A percentile compares a stretch with the other conserved stretches of the same genome.
Evolutionary conservation across 2,797 vertebrate species (phyloP).

Genomic region (Pseudocheirus occidentalis): DNA sequence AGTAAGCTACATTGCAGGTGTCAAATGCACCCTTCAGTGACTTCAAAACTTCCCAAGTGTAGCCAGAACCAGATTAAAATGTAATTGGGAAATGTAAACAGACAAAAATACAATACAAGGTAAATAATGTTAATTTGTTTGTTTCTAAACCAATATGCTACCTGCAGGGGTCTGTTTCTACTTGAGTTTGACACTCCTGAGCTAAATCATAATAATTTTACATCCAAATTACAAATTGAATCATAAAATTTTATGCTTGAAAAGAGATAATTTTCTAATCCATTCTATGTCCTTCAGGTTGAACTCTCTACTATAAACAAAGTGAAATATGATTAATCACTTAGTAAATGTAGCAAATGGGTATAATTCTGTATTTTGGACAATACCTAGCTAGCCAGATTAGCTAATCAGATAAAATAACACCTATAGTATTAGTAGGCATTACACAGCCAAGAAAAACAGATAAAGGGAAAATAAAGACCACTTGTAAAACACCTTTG

Average conservation of each 20-base stretch:
- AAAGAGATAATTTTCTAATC: constrained; percentile 40
- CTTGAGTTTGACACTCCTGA: not conserved
- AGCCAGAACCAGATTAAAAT: not conserved
- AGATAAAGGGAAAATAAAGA: not conserved
- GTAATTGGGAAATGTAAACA: not conserved
- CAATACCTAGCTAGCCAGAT: not conserved
- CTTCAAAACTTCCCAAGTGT: not conserved
- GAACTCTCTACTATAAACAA: constrained; percentile 1
- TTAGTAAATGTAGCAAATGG: not conserved
- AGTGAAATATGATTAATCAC: not conserved
- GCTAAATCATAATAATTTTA: constrained; percentile 18
- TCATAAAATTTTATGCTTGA: not conserved
- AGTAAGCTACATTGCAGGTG: not conserved
- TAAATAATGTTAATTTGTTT: not conserved
- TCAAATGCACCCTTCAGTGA: not conserved
- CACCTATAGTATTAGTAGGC: not conserved
- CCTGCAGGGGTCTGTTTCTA: not conserved
- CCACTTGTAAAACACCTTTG: not conserved
- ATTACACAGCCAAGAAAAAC: not conserved
- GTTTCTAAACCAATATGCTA: not conserved
- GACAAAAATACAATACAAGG: not conserved
- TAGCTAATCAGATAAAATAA: not conserved
- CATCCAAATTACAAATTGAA: constrained; percentile 14
- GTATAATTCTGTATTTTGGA: not conserved
- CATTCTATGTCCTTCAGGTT: constrained; percentile 6